Evolutionary conservation across 2,113 vertebrate species (phyloP).

Genomic region (Pontoporia blainvillei): DNA sequence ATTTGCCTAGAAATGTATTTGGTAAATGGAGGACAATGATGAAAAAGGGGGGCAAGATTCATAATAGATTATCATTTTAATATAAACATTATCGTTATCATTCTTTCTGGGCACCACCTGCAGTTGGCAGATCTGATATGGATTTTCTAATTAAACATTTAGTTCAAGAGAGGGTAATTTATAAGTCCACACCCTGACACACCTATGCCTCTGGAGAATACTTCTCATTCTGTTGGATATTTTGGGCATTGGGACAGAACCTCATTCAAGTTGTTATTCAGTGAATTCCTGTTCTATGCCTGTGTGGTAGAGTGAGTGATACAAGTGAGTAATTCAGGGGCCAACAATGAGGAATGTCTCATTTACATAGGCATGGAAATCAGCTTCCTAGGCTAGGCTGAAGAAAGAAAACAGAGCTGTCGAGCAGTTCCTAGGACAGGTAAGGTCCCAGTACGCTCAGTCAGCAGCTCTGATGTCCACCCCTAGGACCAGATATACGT

Average conservation of each 20-base stretch:
- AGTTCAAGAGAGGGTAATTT: conserved; percentile 10
- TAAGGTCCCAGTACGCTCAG: not conserved
- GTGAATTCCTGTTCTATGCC: not conserved
- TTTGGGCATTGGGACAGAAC: not conserved
- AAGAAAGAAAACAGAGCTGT: not conserved
- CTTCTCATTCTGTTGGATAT: not conserved
- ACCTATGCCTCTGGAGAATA: not conserved
- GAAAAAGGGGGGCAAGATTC: not conserved
- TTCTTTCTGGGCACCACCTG: conserved; percentile 5
- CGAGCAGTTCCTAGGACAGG: not conserved
- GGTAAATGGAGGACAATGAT: conserved; percentile 15
- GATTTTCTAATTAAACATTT: conserved; percentile 58
- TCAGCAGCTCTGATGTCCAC: not conserved
- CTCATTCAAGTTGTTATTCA: not conserved
- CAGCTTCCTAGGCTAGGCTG: not conserved
- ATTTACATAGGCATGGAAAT: conserved; percentile 29
- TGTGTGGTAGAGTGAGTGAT: not conserved
- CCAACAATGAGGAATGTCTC: not conserved
- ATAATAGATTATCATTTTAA: conserved; percentile 20
- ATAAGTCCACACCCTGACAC: conserved; percentile 37
- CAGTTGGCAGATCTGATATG: conserved; percentile 32
- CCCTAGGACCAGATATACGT: not conserved
- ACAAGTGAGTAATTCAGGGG: conserved; percentile 35
- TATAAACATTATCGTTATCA: not conserved
- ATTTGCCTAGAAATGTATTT: conserved; percentile 26